Conservation (phyloP, 2,113 vertebrate genomes). For the Fulica atra region DNA sequence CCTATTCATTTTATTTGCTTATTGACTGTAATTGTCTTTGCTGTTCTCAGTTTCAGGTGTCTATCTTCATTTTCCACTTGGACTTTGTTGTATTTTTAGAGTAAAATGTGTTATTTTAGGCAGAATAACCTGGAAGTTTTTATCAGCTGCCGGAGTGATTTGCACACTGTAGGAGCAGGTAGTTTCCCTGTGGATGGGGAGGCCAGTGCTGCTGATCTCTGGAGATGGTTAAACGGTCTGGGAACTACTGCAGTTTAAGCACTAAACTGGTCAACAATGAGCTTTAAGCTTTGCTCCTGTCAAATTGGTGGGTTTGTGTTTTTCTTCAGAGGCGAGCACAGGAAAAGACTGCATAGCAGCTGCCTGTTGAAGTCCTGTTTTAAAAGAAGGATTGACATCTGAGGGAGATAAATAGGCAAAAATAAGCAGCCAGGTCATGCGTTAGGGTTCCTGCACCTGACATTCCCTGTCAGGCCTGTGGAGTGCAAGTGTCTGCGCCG, state of each 20-base stretch:
- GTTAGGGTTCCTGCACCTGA: not conserved
- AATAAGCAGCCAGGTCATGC: not conserved
- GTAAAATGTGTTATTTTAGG: not conserved
- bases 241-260: not conserved
- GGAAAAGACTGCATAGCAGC: not conserved
- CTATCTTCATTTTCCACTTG: not conserved
- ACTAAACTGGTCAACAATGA: not conserved
- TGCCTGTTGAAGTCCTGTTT: not conserved
- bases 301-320: not conserved
- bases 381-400: not conserved
- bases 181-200: not conserved
- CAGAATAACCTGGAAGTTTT: not conserved
- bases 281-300: not conserved
- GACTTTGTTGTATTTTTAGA: not conserved
- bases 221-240: not conserved
- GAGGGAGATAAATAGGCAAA: not conserved
- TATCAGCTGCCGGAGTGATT: fast-evolving
- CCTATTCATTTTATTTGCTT: not conserved
- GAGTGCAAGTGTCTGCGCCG: fast-evolving
- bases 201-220: not conserved
- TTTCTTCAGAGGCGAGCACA: not conserved
- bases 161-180: fast-evolving
- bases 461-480: not conserved
- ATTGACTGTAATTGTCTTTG: not conserved
- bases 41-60: not conserved